Conservation (phyloP, 1,140 invertebrate species). For the Proales similis region DNA sequence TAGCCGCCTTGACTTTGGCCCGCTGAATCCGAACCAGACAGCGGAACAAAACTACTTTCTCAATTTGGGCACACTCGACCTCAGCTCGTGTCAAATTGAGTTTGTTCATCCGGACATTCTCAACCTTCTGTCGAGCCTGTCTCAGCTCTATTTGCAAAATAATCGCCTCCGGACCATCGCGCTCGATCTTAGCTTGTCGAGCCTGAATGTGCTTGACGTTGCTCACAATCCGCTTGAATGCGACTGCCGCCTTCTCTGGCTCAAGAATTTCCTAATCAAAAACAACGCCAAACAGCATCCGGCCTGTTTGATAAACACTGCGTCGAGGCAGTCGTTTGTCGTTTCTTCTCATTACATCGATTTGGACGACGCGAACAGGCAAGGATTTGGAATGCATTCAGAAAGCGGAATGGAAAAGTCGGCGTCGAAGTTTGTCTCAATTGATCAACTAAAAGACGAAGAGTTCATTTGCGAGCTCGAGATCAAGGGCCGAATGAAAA, state of each 20-base stretch:
- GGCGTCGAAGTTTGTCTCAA: too few species aligned
- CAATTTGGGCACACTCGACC: background rate
- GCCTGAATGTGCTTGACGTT: conserved; percentile 7
- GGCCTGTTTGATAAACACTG: conserved; percentile 2
- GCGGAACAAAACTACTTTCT: background rate
- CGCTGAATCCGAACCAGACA: background rate
- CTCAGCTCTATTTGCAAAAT: too few species aligned
- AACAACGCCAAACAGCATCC: background rate
- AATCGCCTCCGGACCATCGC: too few species aligned
- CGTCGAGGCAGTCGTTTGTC: background rate
- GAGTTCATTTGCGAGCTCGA: too few species aligned
- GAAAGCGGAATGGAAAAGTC: too few species aligned
- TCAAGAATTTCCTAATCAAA: conserved; percentile 1
- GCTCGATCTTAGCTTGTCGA: too few species aligned
- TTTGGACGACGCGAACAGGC: too few species aligned
- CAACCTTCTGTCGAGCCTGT: too few species aligned
- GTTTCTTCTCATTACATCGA: background rate
- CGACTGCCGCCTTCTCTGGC: conserved; percentile 11
- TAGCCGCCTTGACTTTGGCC: background rate
- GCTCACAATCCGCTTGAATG: conserved; percentile 11
- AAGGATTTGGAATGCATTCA: too few species aligned
- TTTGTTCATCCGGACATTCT: background rate
- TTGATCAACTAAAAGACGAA: too few species aligned
- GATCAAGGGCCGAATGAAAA: too few species aligned
- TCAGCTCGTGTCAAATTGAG: conserved; percentile 8